Evolutionary conservation across 2,888 invertebrate species (phyloP).

Genomic region (Eumerus sabulonum): DNA sequence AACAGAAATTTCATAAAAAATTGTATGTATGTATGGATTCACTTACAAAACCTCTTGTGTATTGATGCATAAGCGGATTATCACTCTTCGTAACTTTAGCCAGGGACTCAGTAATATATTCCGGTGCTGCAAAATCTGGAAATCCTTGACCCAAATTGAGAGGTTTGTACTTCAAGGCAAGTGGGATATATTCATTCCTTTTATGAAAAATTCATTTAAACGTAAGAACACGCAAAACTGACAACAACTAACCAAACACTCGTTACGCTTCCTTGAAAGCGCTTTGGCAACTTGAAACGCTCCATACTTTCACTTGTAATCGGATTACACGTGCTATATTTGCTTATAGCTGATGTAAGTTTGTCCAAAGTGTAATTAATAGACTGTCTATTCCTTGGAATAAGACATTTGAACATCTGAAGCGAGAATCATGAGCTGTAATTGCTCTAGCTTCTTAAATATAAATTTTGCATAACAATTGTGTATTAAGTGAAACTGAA

Average conservation of each 20-base stretch:
- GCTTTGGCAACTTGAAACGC: conserved; percentile 77
- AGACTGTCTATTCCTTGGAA: too few relatives aligned
- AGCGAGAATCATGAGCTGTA: too few relatives aligned
- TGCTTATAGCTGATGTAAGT: too few relatives aligned
- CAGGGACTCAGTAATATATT: conserved; percentile 88
- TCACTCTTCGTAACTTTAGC: conserved; percentile 83
- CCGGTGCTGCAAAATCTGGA: conserved; percentile 93
- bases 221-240: background rate
- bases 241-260: conserved; percentile 75
- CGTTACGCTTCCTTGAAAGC: conserved; percentile 77
- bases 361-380: too few relatives aligned
- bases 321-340: too few relatives aligned
- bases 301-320: conserved; percentile 73
- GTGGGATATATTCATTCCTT: conserved; percentile 94
- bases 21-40: conserved; percentile 11
- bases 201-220: background rate
- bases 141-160: conserved; percentile 97
- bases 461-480: too few relatives aligned
- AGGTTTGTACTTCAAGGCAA: conserved; percentile 91
- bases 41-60: conserved; percentile 95
- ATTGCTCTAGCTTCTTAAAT: too few relatives aligned
- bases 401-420: too few relatives aligned
- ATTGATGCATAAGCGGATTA: conserved; percentile 91
- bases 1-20: background rate
- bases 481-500: too few relatives aligned